phyloP scores from a whole-genome alignment of 1,140 invertebrate genomes.

The Lepidurus couesii region DNA sequence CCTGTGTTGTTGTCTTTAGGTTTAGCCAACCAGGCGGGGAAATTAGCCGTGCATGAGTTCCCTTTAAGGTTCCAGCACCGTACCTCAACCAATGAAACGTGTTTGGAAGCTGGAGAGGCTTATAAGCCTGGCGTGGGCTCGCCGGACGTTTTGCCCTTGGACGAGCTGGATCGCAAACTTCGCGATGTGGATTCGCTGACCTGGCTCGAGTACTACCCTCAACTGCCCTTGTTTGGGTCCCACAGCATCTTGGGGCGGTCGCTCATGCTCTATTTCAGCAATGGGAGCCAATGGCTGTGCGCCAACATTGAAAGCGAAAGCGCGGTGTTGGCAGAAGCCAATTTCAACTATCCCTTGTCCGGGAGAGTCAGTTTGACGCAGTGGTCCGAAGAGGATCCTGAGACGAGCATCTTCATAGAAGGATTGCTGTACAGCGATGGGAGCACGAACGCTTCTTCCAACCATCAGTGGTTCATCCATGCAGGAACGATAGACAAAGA shows the following conservation, averaged over 20 bases:
- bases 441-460: slow-evolving; percentile 66
- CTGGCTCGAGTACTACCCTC: slow-evolving; percentile 63
- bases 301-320: slow-evolving; percentile 45
- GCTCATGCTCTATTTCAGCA: slow-evolving; percentile 37
- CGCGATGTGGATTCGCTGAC: slow-evolving; percentile 38
- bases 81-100: slow-evolving; percentile 45
- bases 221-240: slow-evolving; percentile 73
- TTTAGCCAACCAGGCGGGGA: slow-evolving; percentile 48
- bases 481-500: slow-evolving; percentile 63
- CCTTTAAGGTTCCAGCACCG: slow-evolving; percentile 46
- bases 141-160: background rate
- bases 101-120: slow-evolving; percentile 74
- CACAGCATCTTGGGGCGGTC: slow-evolving; percentile 53
- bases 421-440: slow-evolving; percentile 79
- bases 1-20: slow-evolving; percentile 38
- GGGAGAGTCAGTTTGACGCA: slow-evolving; percentile 50
- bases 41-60: slow-evolving; percentile 51
- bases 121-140: slow-evolving; percentile 62
- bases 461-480: slow-evolving; percentile 64
- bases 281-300: slow-evolving; percentile 50
- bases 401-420: slow-evolving; percentile 58
- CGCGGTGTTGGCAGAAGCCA: slow-evolving; percentile 47
- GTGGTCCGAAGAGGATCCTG: slow-evolving; percentile 55
- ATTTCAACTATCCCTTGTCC: slow-evolving; percentile 71
- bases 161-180: background rate